Percentiles rank a stretch among this genome's conserved stretches.
phyloP scores from a whole-genome alignment of 1,140 invertebrate species.

The Saxidomus purpurata region DNA sequence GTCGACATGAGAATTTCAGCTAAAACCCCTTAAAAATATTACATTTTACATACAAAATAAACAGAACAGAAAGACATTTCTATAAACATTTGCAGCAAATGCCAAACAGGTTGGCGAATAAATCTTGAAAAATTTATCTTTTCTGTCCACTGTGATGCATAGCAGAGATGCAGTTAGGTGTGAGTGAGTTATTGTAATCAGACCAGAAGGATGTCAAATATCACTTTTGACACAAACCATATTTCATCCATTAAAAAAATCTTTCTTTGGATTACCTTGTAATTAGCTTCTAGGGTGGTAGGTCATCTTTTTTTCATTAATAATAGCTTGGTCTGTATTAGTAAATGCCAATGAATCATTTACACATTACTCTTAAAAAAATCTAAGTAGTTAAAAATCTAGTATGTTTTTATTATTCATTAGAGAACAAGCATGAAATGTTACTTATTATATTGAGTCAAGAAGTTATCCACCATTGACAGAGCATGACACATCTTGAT shows the following conservation, averaged over 20 bases:
- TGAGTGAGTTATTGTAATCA: slow-evolving; percentile 15
- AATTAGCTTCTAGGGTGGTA: background rate
- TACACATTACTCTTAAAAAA: background rate
- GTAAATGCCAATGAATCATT: background rate
- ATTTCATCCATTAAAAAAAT: slow-evolving; percentile 7
- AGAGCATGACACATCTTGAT: too few species aligned
- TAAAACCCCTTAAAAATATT: too few species aligned
- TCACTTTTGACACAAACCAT: slow-evolving; percentile 28
- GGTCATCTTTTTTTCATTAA: slow-evolving; percentile 29
- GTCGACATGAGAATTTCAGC: too few species aligned
- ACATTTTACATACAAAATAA: too few species aligned
- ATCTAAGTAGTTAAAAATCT: too few species aligned
- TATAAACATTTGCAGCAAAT: slow-evolving; percentile 39
- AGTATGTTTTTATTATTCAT: too few species aligned
- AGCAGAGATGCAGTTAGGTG: slow-evolving; percentile 25
- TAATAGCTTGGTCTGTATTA: slow-evolving; percentile 4
- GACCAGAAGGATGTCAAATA: slow-evolving; percentile 15
- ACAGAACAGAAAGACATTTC: background rate
- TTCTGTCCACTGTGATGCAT: slow-evolving; percentile 38
- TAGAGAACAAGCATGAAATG: too few species aligned
- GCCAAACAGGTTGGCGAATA: background rate
- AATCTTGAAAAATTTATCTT: slow-evolving; percentile 25
- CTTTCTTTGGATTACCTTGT: background rate
- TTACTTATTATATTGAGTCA: too few species aligned
- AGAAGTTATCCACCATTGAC: too few species aligned